phyloP scores from a whole-genome alignment of 1,140 invertebrate species.

The Leptinotarsa texana region DNA sequence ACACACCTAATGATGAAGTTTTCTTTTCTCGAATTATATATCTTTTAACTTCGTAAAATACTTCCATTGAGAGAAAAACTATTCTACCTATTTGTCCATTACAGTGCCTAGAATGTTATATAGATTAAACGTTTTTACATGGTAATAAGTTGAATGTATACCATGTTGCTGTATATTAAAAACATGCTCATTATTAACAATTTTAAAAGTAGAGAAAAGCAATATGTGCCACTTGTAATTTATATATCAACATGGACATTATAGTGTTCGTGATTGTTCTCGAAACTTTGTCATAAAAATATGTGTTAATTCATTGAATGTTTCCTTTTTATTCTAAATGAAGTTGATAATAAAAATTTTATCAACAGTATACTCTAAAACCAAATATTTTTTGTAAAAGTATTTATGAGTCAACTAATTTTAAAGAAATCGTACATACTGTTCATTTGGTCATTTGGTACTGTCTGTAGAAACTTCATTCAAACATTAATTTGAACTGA shows the following conservation, averaged over 20 bases:
- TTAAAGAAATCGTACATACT: too few relatives aligned
- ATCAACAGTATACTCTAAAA: too few relatives aligned
- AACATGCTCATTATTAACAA: conserved; percentile 16
- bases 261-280: too few relatives aligned
- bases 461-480: too few relatives aligned
- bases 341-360: too few relatives aligned
- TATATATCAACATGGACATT: neutral
- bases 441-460: too few relatives aligned
- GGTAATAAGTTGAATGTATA: conserved; percentile 8
- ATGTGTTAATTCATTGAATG: neutral
- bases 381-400: too few relatives aligned
- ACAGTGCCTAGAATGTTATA: conserved; percentile 10
- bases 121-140: neutral
- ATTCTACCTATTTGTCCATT: conserved; percentile 15
- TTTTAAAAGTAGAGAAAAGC: neutral
- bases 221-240: neutral
- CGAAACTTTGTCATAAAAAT: neutral
- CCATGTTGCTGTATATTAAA: conserved; percentile 13
- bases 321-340: too few relatives aligned
- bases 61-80: neutral
- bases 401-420: too few relatives aligned
- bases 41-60: neutral
- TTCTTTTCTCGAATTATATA: neutral
- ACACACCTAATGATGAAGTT: too few relatives aligned
- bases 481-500: too few relatives aligned